A percentile compares a stretch with the other conserved stretches of the same genome.
These are phyloP conservation scores for Halcyon malimbica DNA, from an alignment of 2,113 vertebrate species.

Conservation along the genomic window DNA sequence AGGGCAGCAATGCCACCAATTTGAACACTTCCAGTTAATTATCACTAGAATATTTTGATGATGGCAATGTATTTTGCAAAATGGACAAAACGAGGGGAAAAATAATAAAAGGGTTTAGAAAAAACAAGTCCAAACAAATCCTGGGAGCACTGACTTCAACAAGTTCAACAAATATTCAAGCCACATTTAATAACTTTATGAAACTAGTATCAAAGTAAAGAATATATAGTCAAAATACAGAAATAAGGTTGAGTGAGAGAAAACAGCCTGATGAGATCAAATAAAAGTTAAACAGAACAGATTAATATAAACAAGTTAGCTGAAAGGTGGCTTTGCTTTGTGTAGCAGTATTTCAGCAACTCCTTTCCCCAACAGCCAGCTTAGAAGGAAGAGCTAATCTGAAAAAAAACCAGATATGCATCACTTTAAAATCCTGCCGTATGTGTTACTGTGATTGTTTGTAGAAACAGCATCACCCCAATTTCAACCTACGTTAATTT, in stretches of 20 bases:
- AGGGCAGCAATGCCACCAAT: conserved; percentile 11
- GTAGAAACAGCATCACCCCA: conserved; percentile 31
- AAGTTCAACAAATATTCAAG: conserved; percentile 59
- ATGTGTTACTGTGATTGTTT: conserved; percentile 22
- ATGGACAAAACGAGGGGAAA: conserved; percentile 4
- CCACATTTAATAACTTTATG: conserved; percentile 72
- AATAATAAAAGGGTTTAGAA: not conserved
- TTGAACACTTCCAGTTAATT: conserved; percentile 36
- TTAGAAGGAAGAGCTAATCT: conserved; percentile 4
- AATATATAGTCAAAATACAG: conserved; percentile 71
- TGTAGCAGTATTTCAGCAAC: conserved; percentile 40
- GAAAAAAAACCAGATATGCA: not conserved
- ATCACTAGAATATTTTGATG: conserved; percentile 13
- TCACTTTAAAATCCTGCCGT: conserved; percentile 27
- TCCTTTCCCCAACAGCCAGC: not conserved
- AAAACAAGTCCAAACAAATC: conserved; percentile 12
- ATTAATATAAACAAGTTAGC: conserved; percentile 25
- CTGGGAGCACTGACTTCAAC: conserved; percentile 54
- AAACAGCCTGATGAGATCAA: conserved; percentile 62
- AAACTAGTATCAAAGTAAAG: conserved; percentile 74
- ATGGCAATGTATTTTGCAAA: not conserved
- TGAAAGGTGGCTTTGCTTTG: not conserved
- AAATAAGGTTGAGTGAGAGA: conserved; percentile 50
- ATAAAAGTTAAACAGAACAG: conserved; percentile 54
- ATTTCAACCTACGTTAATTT: conserved; percentile 16